Percentiles rank a stretch among this genome's conserved stretches.
These are phyloP conservation scores for Catonia carolina DNA, from an alignment of 2,888 invertebrate species.

Conservation along the genomic window DNA sequence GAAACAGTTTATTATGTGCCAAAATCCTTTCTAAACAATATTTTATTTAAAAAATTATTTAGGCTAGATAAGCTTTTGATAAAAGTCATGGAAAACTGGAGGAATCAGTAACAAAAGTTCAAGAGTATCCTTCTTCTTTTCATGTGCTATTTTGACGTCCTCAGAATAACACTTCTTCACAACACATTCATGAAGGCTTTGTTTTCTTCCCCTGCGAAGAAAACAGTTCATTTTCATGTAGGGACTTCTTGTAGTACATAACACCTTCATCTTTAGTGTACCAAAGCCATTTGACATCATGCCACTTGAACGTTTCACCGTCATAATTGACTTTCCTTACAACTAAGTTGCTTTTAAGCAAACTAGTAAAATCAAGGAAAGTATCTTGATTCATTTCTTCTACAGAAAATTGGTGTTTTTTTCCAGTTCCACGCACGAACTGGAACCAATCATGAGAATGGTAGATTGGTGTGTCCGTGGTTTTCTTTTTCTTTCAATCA, in stretches of 20 bases:
- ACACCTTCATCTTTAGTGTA: slow-evolving; percentile 1
- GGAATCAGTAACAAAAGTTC: slow-evolving; percentile 2
- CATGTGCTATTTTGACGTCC: neutral
- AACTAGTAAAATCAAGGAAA: slow-evolving; percentile 21
- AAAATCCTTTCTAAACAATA: too few species aligned
- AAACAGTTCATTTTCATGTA: neutral
- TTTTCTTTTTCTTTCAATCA: slow-evolving; percentile 12
- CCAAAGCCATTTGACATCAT: neutral
- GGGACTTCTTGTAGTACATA: neutral
- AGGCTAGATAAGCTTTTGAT: slow-evolving; percentile 10
- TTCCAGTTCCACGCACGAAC: neutral
- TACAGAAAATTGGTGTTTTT: slow-evolving; percentile 6
- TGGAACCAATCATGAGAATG: slow-evolving; percentile 9
- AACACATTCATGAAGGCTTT: too few species aligned
- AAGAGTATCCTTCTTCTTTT: slow-evolving; percentile 10
- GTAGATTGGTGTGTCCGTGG: neutral
- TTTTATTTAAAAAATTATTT: too few species aligned
- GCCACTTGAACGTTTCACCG: slow-evolving; percentile 4
- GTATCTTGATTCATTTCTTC: slow-evolving; percentile 29
- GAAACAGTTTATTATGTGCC: too few species aligned
- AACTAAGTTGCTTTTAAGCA: slow-evolving; percentile 13
- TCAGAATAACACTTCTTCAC: neutral
- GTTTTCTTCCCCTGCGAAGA: too few species aligned
- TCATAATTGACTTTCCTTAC: neutral
- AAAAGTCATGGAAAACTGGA: slow-evolving; percentile 7